A percentile compares a stretch with the other conserved stretches of the same genome.
phyloP scores from a whole-genome alignment of 2,113 vertebrate genomes.

The Apaloderma vittatum region DNA sequence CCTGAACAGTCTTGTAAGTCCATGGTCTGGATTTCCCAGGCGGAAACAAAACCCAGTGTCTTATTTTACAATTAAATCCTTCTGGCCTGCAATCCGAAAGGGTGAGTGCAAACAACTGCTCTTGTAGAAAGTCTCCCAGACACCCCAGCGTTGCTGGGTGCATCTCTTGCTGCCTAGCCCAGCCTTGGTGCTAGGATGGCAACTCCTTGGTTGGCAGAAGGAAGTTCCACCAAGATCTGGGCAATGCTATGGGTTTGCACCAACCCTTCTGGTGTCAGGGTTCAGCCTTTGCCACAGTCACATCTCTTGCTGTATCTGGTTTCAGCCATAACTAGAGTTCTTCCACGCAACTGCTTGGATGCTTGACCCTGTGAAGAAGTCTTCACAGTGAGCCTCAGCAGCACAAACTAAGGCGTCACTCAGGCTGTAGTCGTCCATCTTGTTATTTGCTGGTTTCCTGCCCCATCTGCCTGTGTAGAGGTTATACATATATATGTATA shows the following conservation, averaged over 20 bases:
- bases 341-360: rapidly evolving
- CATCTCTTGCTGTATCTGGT: neutral
- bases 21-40: neutral
- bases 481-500: neutral
- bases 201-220: neutral
- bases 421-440: neutral
- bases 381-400: neutral
- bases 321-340: neutral
- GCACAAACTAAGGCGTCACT: rapidly evolving
- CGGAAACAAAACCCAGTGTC: neutral
- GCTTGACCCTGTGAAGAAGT: neutral
- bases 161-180: neutral
- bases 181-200: neutral
- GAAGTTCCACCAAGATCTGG: neutral
- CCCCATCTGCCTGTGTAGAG: neutral
- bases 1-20: neutral
- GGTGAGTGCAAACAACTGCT: neutral
- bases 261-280: neutral
- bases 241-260: neutral
- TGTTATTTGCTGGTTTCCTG: neutral
- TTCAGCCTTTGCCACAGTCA: neutral
- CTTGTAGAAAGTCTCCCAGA: neutral
- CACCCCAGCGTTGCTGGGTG: rapidly evolving
- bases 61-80: neutral
- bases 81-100: neutral